Conservation (phyloP, 2,113 vertebrate species). For the Egretta garzetta region DNA sequence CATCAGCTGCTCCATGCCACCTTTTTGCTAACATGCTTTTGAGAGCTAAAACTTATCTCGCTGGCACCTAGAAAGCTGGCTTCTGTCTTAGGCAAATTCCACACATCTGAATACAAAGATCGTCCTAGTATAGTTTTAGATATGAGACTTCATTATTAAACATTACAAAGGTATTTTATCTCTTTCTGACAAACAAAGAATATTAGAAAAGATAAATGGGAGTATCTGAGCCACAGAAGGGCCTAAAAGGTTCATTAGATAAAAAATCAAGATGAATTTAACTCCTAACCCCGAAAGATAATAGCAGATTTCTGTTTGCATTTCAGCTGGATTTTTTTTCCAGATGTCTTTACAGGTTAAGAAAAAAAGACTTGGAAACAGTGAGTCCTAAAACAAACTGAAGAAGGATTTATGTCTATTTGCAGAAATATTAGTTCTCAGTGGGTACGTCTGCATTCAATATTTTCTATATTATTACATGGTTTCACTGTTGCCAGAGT, state of each 20-base stretch:
- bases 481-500: neutral
- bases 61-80: neutral
- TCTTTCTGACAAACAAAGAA: conserved; percentile 21
- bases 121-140: neutral
- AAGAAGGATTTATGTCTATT: neutral
- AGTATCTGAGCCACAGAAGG: neutral
- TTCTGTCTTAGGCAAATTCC: neutral
- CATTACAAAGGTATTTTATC: neutral
- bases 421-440: neutral
- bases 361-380: neutral
- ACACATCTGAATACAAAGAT: neutral
- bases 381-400: neutral
- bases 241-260: neutral
- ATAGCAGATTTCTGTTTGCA: neutral
- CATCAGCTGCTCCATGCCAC: neutral
- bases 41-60: neutral
- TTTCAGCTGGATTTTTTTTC: neutral
- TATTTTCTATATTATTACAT: neutral
- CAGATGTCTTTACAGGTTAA: neutral
- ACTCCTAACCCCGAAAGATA: neutral
- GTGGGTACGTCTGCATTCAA: neutral
- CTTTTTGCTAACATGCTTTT: neutral
- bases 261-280: neutral
- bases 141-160: conserved; percentile 26
- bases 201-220: neutral